Percentiles rank a stretch among this genome's conserved stretches.
These are phyloP conservation scores for Platypus cylindrus DNA, from an alignment of 2,888 invertebrate species.

Conservation along the genomic window DNA sequence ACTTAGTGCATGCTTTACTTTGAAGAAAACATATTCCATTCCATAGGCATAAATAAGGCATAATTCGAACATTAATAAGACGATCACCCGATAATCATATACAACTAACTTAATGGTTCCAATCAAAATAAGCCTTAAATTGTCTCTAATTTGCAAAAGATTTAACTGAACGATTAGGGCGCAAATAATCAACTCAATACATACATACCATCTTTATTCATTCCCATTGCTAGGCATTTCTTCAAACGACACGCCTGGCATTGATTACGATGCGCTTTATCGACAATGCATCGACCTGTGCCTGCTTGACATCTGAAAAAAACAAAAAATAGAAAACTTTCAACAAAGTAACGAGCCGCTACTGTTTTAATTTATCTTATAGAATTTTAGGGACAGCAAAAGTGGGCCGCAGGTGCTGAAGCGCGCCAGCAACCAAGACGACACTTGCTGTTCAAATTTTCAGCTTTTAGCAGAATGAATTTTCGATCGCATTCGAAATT, in stretches of 20 bases:
- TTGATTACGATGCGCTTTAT: constrained; percentile 98
- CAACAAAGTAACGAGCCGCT: neutral
- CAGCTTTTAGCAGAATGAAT: constrained; percentile 8
- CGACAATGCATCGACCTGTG: constrained; percentile 92
- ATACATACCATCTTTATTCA: constrained; percentile 98
- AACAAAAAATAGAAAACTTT: constrained; percentile 2
- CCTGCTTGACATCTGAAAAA: constrained; percentile 90
- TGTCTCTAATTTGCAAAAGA: too few relatives aligned
- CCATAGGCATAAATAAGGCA: too few relatives aligned
- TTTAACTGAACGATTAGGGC: too few relatives aligned
- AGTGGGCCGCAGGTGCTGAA: constrained; percentile 9
- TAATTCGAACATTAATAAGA: too few relatives aligned
- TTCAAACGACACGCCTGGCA: constrained; percentile 97
- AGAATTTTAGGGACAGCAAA: neutral
- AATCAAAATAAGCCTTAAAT: too few relatives aligned
- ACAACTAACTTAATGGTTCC: too few relatives aligned
- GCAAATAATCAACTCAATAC: too few relatives aligned
- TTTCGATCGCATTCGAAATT: neutral
- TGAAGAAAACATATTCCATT: too few relatives aligned
- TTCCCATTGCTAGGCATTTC: constrained; percentile 97
- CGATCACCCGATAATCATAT: too few relatives aligned
- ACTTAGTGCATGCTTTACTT: too few relatives aligned
- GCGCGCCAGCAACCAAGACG: constrained; percentile 8
- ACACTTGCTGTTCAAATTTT: constrained; percentile 14
- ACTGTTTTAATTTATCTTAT: too few relatives aligned